Percentiles rank a stretch among this genome's conserved stretches.
These are phyloP conservation scores for Physella acuta DNA, from an alignment of 1,140 invertebrate species.

Conservation along the genomic window DNA sequence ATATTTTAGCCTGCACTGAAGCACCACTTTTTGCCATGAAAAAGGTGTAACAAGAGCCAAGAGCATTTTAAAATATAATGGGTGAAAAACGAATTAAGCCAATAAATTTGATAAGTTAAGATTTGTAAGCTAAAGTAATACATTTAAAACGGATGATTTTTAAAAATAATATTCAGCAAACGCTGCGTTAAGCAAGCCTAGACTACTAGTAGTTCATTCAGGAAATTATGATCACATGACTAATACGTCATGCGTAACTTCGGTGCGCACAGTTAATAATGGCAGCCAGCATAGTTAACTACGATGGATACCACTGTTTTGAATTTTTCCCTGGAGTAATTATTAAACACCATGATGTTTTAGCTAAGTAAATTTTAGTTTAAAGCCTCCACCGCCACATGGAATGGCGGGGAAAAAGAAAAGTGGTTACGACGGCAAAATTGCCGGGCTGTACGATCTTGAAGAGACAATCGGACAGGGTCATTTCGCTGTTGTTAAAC, in stretches of 20 bases:
- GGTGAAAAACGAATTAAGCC: no score
- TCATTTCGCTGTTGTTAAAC: conserved; percentile 98
- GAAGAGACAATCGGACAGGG: conserved; percentile 82
- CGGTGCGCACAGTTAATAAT: conserved; percentile 29
- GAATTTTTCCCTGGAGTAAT: neutral
- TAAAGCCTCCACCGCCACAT: neutral
- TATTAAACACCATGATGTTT: conserved; percentile 1
- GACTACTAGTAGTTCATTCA: no score
- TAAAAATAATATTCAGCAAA: no score
- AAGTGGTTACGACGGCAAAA: conserved; percentile 74
- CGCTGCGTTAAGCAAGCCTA: no score
- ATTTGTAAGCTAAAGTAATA: no score
- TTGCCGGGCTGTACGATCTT: conserved; percentile 94
- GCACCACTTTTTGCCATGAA: no score
- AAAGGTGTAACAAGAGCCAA: no score
- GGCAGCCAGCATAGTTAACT: conserved; percentile 20
- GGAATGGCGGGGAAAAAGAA: conserved; percentile 40
- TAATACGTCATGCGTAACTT: conserved; percentile 27
- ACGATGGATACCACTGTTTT: conserved; percentile 21
- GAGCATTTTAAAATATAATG: no score
- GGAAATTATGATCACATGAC: conserved; percentile 19
- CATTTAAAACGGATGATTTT: no score
- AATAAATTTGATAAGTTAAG: no score
- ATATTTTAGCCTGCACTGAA: no score
- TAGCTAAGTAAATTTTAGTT: no score